Evolutionary conservation across 2,888 invertebrate genomes (phyloP).

Genomic region (Hirtodrosophila alboralis): DNA sequence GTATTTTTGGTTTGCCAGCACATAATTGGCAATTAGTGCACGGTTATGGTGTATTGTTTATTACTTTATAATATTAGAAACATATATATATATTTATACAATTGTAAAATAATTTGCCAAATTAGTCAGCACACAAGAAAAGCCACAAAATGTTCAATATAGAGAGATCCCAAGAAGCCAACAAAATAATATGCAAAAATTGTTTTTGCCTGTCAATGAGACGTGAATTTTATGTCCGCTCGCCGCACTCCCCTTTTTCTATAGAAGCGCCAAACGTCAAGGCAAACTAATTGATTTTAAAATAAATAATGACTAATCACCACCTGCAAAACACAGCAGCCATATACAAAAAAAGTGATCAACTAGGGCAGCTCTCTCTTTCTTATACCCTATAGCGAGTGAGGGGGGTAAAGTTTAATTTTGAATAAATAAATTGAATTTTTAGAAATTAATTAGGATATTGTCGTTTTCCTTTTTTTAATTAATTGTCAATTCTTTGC

Average conservation of each 20-base stretch:
- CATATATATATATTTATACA: conserved; percentile 7
- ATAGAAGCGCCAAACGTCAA: conserved; percentile 41
- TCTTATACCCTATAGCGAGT: conserved; percentile 17
- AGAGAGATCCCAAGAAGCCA: conserved; percentile 13
- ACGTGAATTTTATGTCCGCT: conserved; percentile 60
- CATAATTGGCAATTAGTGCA: conserved; percentile 60
- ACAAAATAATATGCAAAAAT: conserved; percentile 55
- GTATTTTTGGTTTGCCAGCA: conserved; percentile 28
- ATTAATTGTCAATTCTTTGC: no score
- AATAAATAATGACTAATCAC: conserved; percentile 79
- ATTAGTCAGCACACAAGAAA: conserved; percentile 46
- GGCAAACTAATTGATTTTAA: conserved; percentile 75
- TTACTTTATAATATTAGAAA: conserved; percentile 18
- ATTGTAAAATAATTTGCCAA: conserved; percentile 44
- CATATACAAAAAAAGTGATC: conserved; percentile 10
- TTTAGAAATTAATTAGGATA: not conserved
- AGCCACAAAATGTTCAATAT: conserved; percentile 15
- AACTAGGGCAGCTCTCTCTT: conserved; percentile 3
- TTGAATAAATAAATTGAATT: not conserved
- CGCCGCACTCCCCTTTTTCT: not conserved
- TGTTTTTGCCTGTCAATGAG: conserved; percentile 65
- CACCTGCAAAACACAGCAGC: conserved; percentile 55
- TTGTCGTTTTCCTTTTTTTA: no score
- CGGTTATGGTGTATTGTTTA: conserved; percentile 22
- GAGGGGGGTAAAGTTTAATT: not conserved